Conservation (phyloP, 2,113 vertebrate genomes). For the Thamnophis sirtalis region DNA sequence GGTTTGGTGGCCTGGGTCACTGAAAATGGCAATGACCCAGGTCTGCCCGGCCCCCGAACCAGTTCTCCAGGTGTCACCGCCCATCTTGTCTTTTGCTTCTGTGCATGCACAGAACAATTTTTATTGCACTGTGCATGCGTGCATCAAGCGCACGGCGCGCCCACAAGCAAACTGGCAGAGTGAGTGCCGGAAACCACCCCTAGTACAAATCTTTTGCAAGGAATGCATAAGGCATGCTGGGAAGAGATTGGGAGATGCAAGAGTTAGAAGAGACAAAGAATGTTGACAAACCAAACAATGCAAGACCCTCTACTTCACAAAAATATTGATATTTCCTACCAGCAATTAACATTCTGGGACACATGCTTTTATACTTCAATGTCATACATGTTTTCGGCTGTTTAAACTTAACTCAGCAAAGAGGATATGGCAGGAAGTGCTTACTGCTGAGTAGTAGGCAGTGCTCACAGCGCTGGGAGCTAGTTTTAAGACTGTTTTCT, state of each 20-base stretch:
- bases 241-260: neutral
- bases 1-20: too few relatives aligned
- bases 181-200: too few relatives aligned
- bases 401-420: slow-evolving; percentile 57
- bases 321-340: slow-evolving; percentile 50
- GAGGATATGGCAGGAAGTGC: slow-evolving; percentile 51
- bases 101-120: too few relatives aligned
- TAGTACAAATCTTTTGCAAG: slow-evolving; percentile 5
- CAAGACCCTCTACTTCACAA: slow-evolving; percentile 62
- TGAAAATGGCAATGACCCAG: too few relatives aligned
- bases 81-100: too few relatives aligned
- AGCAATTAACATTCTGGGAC: slow-evolving; percentile 60
- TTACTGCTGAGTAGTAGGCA: slow-evolving; percentile 48
- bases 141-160: too few relatives aligned
- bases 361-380: slow-evolving; percentile 60
- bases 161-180: too few relatives aligned
- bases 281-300: slow-evolving; percentile 49
- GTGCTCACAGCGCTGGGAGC: slow-evolving; percentile 59
- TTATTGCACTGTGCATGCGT: too few relatives aligned
- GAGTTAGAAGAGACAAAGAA: neutral
- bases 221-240: neutral
- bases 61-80: too few relatives aligned
- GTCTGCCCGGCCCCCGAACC: too few relatives aligned
- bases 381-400: slow-evolving; percentile 62
- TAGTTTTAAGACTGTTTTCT: slow-evolving; percentile 75